Evolutionary conservation across 1,140 invertebrate species (phyloP), one percentile per base, ranked within the genome.

Genomic region (Muscidifurax raptorellus): DNA sequence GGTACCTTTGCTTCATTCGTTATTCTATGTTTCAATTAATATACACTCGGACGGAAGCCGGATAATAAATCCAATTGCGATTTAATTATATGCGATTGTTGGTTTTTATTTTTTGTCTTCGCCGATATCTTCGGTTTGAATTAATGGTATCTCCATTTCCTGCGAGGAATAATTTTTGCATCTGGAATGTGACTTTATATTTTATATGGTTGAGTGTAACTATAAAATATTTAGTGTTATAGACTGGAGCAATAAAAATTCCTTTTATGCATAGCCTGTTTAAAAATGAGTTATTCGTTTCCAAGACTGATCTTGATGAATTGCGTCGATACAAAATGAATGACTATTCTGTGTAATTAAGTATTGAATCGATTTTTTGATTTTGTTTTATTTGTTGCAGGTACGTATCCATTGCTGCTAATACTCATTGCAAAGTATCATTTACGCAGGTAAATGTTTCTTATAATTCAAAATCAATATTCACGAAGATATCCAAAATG

Each of bases 11-110:
- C 4, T 13, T 40, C 25, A 44, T 75, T 40, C 74, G 74, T 47
- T 75, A 75, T 75, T 75, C 74, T 18, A 75, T n/a, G n/a, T 47
- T 47, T 75, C 74, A 72, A 72, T 72, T 47, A 28, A 47, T 47
- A 28, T 18, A 22, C 18, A 59, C 52, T 59, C 52, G 3, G 52
- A 59, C 52, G 13, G 52, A 15, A 52, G 12, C 15, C 0, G 47
- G 13, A 18, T 18, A 18, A 52, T 4, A 52, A 1, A 52, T 52
- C 18, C 5, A 52, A 4, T 52, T 18, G n/a, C n/a, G 1, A 15
- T 13, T 52, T 2, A 52, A 52, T 18, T 52, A 2, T 18, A 52
- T 10, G 9, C 40, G 40, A 32, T 32, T 5, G 32, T 32, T 32
- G 32, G 32, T n/a, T n/a, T n/a, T n/a, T 2, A 32, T 32, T 32